These are phyloP conservation scores for Cantharis nigra DNA, from an alignment of 2,888 invertebrate species.

Conservation along the genomic window DNA sequence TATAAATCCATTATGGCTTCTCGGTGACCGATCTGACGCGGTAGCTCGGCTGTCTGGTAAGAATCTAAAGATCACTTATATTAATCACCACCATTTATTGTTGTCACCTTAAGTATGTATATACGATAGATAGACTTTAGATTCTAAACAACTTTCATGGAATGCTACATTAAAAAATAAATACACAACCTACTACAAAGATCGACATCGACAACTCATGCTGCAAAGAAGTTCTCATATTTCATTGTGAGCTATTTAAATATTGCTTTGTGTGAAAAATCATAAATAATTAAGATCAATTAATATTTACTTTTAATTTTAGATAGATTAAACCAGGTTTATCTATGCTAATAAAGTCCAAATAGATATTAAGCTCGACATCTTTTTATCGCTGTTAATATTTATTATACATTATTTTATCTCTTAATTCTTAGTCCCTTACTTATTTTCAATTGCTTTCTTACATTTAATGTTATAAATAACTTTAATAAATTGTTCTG, in stretches of 20 bases:
- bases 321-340: not conserved
- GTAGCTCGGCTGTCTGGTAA: conserved; percentile 24
- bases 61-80: conserved; percentile 28
- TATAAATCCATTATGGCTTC: conserved; percentile 18
- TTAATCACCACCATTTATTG: conserved; percentile 29
- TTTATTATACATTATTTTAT: not conserved
- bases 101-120: conserved; percentile 23
- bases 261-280: not conserved
- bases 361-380: not conserved
- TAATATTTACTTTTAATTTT: not conserved
- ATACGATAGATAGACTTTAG: conserved; percentile 17
- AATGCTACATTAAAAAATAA: conserved; percentile 12
- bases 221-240: not conserved
- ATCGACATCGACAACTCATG: conserved; percentile 3
- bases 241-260: not conserved
- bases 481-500: conserved; percentile 25
- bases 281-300: not conserved
- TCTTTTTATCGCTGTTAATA: not conserved
- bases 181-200: conserved; percentile 10
- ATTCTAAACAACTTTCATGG: conserved; percentile 19
- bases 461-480: conserved; percentile 8
- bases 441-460: not conserved
- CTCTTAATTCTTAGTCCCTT: not conserved
- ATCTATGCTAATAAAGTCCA: not conserved
- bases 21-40: conserved; percentile 21